These are phyloP conservation scores for Colletes latitarsis DNA, from an alignment of 1,140 invertebrate genomes.

Conservation along the genomic window DNA sequence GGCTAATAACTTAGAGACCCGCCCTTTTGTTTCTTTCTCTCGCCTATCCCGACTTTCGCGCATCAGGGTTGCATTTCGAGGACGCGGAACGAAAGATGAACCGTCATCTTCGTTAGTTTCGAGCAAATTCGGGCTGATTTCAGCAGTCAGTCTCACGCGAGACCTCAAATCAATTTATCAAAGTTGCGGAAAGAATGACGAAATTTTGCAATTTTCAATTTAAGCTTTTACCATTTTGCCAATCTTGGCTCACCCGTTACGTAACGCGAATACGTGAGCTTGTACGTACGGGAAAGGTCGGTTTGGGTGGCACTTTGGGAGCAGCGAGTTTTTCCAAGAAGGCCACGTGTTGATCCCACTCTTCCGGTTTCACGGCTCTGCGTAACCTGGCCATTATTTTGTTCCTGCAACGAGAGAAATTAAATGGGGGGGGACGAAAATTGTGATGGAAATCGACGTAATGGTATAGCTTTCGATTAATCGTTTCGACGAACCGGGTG, in stretches of 20 bases:
- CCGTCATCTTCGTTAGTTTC: too few species aligned
- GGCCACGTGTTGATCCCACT: slow-evolving; percentile 69
- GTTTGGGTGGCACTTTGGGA: slow-evolving; percentile 56
- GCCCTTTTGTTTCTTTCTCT: too few species aligned
- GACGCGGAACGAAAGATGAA: too few species aligned
- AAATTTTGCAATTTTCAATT: too few species aligned
- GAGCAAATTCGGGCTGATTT: too few species aligned
- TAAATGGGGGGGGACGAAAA: background rate
- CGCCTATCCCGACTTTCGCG: too few species aligned
- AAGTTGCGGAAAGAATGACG: too few species aligned
- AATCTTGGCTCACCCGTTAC: too few species aligned
- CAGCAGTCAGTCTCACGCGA: too few species aligned
- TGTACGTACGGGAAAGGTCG: slow-evolving; percentile 53
- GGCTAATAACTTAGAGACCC: background rate
- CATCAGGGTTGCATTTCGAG: too few species aligned
- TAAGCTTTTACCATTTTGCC: too few species aligned
- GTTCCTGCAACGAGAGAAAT: slow-evolving; percentile 47
- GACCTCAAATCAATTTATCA: too few species aligned
- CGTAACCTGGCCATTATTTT: slow-evolving; percentile 62
- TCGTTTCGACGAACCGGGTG: background rate
- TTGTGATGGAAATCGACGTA: background rate
- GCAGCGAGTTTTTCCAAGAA: slow-evolving; percentile 59
- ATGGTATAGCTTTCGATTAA: background rate
- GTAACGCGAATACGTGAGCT: background rate
- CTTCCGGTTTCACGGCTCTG: slow-evolving; percentile 60